These are phyloP conservation scores for Phaonia tiefii DNA, from an alignment of 2,888 invertebrate species.

Conservation along the genomic window DNA sequence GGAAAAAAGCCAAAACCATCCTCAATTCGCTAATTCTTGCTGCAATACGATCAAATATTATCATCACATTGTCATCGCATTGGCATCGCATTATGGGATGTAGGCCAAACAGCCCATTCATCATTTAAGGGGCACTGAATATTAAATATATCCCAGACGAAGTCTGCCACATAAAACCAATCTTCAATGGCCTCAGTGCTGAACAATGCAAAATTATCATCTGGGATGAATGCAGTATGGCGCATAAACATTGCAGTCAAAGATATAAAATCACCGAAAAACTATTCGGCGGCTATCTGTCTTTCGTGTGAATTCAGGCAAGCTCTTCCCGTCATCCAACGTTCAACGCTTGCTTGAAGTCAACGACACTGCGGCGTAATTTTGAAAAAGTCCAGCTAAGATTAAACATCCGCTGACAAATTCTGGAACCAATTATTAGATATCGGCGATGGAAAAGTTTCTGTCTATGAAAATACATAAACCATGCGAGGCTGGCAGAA, in stretches of 20 bases:
- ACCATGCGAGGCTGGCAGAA: no score
- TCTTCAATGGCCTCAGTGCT: conserved; percentile 10
- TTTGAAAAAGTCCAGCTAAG: no score
- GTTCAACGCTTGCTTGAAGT: no score
- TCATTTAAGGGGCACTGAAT: conserved; percentile 20
- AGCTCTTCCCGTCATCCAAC: no score
- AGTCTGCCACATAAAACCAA: conserved; percentile 25
- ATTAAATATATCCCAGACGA: conserved; percentile 9
- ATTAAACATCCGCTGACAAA: no score
- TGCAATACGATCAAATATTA: conserved; percentile 51
- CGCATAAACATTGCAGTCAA: conserved; percentile 1
- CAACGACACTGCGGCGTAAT: no score
- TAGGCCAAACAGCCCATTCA: conserved; percentile 16
- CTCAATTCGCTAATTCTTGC: conserved; percentile 49
- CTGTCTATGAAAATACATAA: no score
- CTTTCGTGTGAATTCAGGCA: no score
- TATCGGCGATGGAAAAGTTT: no score
- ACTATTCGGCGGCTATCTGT: no score
- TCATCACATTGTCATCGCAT: conserved; percentile 50
- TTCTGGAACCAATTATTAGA: no score
- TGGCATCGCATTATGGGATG: conserved; percentile 26
- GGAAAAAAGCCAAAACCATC: background rate
- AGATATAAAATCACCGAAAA: background rate
- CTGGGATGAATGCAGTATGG: background rate
- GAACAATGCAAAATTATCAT: no score